These are phyloP conservation scores for Zygaena filipendulae DNA, from an alignment of 2,888 invertebrate species.

Conservation along the genomic window DNA sequence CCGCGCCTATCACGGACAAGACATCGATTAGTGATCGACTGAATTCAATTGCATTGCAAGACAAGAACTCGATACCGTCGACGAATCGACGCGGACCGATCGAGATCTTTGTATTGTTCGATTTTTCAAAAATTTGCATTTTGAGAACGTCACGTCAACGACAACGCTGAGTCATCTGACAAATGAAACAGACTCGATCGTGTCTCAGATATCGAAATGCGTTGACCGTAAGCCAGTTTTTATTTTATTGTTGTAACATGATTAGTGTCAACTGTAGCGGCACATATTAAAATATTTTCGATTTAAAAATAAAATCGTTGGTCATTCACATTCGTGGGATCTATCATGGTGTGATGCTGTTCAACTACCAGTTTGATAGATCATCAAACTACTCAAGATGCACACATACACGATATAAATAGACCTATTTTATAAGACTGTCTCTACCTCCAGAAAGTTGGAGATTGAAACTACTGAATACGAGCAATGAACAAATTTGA, in stretches of 20 bases:
- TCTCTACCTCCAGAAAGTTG: too few species aligned
- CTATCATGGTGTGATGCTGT: too few species aligned
- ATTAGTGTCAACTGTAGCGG: conserved; percentile 54
- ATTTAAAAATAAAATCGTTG: neutral
- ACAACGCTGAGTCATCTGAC: conserved; percentile 66
- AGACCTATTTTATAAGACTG: too few species aligned
- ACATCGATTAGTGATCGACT: conserved; percentile 70
- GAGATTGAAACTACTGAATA: too few species aligned
- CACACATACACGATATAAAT: too few species aligned
- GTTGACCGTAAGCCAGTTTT: conserved; percentile 63
- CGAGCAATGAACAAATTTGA: too few species aligned
- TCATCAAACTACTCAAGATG: too few species aligned
- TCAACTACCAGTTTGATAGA: too few species aligned
- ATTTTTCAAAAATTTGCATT: conserved; percentile 66
- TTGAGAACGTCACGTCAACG: conserved; percentile 64
- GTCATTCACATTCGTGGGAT: conserved; percentile 5
- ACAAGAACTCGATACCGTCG: conserved; percentile 58
- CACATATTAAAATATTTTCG: conserved; percentile 31
- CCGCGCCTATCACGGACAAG: conserved; percentile 67
- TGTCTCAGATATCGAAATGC: conserved; percentile 56
- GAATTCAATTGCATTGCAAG: conserved; percentile 67
- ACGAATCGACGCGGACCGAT: conserved; percentile 53
- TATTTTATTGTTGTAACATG: conserved; percentile 55
- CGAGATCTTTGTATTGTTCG: conserved; percentile 63
- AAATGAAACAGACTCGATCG: conserved; percentile 57